Base-by-base conservation (phyloP, 2,888 invertebrate species). In the Embidobia sp. region DNA sequence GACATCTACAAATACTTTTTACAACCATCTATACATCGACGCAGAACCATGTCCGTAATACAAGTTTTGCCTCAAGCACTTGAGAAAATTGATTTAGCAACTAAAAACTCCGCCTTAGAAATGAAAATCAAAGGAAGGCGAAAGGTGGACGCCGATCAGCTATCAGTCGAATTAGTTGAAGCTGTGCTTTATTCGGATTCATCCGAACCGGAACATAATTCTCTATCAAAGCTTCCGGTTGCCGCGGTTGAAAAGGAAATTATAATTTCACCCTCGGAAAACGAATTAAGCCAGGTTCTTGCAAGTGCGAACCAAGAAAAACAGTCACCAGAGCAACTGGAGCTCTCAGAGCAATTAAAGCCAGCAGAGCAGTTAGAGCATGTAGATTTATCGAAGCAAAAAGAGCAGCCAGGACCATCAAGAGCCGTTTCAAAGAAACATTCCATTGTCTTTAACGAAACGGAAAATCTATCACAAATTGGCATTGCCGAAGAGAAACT, bases 1-100 rank as follows among this genome's bases (percentile, higher is more conserved):
- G 84, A 86, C 46, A 83, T 83, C 10, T 64, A 61, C 2, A 80
- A 80, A 8, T 81, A 79, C 49, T 87, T 85, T 59, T 77, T 79
- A 2, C 79, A 81, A 46, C 79, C 82, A 1, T 59, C 75, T 4
- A 80, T 81, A 0, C 84, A 82, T 22, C 57, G 67, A 1, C 83
- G 85, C 0, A 82, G 82, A 40, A 81, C 51, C 19, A 84, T 86
- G 81, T 78, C 80, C 2, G 72, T 80, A 8, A 49, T 83, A 13
- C 75, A 78, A 31, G 49, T 86, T 4, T 81, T 83, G 10, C 49
- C 67, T 1, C 77, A 53, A 18, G 22, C 63, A 3, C 59, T 78
- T 7, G 55, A 19, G 22, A 8, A 3, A 29, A 57, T 26, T 67
- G 48, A 61, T 37, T 27, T 8, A 35, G 26, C 7, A 35, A 48